Evolutionary conservation across 2,888 invertebrate genomes (phyloP).

Genomic region (Chrysolina americana): DNA sequence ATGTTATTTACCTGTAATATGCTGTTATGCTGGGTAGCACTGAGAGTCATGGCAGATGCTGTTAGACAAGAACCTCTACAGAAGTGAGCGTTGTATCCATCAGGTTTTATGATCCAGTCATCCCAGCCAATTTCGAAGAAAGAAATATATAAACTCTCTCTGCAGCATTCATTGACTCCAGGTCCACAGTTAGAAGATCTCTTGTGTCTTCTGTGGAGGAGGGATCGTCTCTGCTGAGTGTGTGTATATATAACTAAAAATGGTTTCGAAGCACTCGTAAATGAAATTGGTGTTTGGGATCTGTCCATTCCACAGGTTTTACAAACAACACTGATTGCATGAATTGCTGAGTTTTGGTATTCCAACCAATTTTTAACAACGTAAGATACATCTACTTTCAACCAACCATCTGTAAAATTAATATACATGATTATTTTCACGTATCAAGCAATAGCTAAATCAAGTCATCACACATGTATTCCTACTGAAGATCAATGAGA

Average conservation of each 20-base stretch:
- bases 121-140: conserved; percentile 91
- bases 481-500: too few relatives aligned
- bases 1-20: conserved; percentile 79
- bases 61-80: conserved; percentile 87
- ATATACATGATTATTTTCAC: background rate
- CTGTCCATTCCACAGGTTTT: conserved; percentile 81
- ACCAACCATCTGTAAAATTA: conserved; percentile 81
- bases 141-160: conserved; percentile 86
- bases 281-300: conserved; percentile 78
- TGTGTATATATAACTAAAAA: conserved; percentile 87
- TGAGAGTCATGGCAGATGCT: conserved; percentile 79
- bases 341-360: conserved; percentile 76
- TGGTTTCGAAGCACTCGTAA: conserved; percentile 79
- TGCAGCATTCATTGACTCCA: conserved; percentile 83
- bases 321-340: conserved; percentile 84
- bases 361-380: conserved; percentile 84
- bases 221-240: conserved; percentile 74
- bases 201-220: conserved; percentile 60
- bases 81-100: conserved; percentile 89
- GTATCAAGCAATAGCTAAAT: too few relatives aligned
- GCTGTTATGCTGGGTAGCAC: conserved; percentile 79
- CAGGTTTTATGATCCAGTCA: conserved; percentile 88
- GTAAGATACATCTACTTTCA: conserved; percentile 84
- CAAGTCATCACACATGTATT: too few relatives aligned
- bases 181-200: conserved; percentile 80